Percentiles rank a stretch among this genome's conserved stretches.
Evolutionary conservation across 2,797 vertebrate species (phyloP).

Genomic region (Onychomys leucogaster): DNA sequence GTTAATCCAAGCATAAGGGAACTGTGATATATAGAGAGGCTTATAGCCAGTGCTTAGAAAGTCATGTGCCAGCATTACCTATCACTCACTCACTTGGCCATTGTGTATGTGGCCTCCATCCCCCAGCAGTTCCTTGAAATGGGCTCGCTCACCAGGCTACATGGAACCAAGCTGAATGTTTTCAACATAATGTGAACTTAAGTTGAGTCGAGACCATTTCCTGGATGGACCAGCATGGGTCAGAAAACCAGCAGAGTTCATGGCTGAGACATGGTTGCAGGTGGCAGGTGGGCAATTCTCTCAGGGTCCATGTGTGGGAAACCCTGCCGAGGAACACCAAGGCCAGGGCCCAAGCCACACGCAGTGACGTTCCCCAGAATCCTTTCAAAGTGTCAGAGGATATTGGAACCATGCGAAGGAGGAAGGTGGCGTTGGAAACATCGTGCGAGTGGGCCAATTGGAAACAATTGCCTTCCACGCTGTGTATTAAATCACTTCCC

Average conservation of each 20-base stretch:
- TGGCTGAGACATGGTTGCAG: background rate
- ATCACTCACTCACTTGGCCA: no score
- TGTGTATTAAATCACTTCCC: conserved; percentile 77
- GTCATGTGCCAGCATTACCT: background rate
- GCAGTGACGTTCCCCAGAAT: conserved; percentile 64
- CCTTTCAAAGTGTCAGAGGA: conserved; percentile 67
- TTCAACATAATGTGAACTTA: background rate
- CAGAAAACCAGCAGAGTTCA: background rate
- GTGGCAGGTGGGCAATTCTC: background rate
- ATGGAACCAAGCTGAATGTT: background rate
- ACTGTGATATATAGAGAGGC: background rate
- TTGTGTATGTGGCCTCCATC: background rate
- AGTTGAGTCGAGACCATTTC: background rate
- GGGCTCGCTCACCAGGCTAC: background rate
- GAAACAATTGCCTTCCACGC: conserved; percentile 81
- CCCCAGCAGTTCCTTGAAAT: background rate
- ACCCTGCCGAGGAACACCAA: background rate
- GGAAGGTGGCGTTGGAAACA: conserved; percentile 56
- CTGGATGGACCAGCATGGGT: background rate
- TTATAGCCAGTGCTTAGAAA: background rate
- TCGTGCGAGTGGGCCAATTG: conserved; percentile 83
- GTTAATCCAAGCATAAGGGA: background rate
- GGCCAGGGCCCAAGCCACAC: background rate
- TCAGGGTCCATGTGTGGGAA: background rate
- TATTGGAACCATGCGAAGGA: conserved; percentile 65